Base-by-base conservation (phyloP, 2,888 invertebrate species). In the Perdita meconis region DNA sequence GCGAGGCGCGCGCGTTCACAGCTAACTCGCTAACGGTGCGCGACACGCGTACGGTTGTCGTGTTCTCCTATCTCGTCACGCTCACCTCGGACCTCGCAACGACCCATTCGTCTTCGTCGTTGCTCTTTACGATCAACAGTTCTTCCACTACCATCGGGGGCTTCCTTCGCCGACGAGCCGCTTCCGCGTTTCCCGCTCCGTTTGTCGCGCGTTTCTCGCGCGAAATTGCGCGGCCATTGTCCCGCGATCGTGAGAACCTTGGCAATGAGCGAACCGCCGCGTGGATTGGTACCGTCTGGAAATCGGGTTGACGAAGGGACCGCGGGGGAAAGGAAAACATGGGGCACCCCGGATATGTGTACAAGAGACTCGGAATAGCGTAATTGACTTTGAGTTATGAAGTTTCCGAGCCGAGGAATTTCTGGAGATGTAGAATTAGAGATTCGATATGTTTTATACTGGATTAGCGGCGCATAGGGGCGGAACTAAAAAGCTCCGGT, bases 191-290 rank as follows among this genome's bases (percentile, higher is more conserved):
- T 50, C 55, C 30, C 44, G 16, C 57, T 34, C 24, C 38, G 44
- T 19, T 63, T 12, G 26, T 1, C 53, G 22, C 42, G 47, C 16
- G 13, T 50, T 55, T 44, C 53, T 34, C 40, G 51, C 47, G 59
- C 40, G 24, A 19, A 65, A 59, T 22, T 57, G 42, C 38, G 13
- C 47, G 50, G 36, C 22, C 47, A 66, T 90, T 91, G 90, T 90
- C 89, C 86, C 86, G 79, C 83, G 85, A 87, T 88, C 88, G 89
- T 90, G 91, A 86, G 91, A 91, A 90, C 1, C 57, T n/a, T 0
- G 44, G 24, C 6, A 40, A 51, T 34, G 40, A 19, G 16, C 30
- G 5, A 16, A 13, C 6, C n/a, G 8, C 8, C 16, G 30, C 30
- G 53, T 16, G 16, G 1, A 13, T 13, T 13, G 0, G 13, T 3